Conservation (phyloP, 2,797 vertebrate genomes). For the Echiichthys vipera region DNA sequence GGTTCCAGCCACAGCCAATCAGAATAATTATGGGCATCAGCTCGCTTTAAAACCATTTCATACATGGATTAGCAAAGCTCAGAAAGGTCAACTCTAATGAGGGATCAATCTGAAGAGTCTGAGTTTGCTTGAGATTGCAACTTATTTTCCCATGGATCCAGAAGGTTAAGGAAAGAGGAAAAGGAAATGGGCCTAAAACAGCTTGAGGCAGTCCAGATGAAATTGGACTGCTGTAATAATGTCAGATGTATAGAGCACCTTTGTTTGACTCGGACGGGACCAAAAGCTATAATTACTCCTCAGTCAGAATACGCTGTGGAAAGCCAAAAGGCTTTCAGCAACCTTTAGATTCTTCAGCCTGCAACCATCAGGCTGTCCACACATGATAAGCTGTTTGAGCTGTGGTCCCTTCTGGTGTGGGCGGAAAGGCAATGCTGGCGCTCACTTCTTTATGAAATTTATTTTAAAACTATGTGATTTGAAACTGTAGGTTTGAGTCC, state of each 20-base stretch:
- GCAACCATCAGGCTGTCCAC: slow-evolving; percentile 43
- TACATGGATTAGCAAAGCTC: slow-evolving; percentile 77
- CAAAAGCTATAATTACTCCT: slow-evolving; percentile 29
- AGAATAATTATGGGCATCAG: slow-evolving; percentile 72
- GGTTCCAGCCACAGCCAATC: slow-evolving; percentile 65
- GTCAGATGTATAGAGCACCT: slow-evolving; percentile 43
- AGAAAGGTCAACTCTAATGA: slow-evolving; percentile 76
- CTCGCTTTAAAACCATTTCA: slow-evolving; percentile 83
- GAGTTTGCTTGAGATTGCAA: slow-evolving; percentile 57
- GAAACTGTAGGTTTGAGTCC: neutral
- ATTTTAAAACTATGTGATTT: no score
- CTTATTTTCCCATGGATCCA: slow-evolving; percentile 52
- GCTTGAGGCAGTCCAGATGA: slow-evolving; percentile 25
- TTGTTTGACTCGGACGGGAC: slow-evolving; percentile 24
- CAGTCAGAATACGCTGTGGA: slow-evolving; percentile 3
- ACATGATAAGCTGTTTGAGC: slow-evolving; percentile 35
- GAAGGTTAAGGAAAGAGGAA: slow-evolving; percentile 35
- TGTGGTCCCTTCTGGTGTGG: neutral
- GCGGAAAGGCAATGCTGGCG: neutral
- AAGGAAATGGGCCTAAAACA: slow-evolving; percentile 25
- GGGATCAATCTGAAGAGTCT: slow-evolving; percentile 68
- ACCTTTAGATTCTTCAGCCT: slow-evolving; percentile 40
- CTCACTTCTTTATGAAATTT: neutral
- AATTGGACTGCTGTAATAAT: slow-evolving; percentile 43
- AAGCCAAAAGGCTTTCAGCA: slow-evolving; percentile 40